These are phyloP conservation scores for Tokudaia muenninki DNA, from an alignment of 2,797 vertebrate genomes.

Conservation along the genomic window DNA sequence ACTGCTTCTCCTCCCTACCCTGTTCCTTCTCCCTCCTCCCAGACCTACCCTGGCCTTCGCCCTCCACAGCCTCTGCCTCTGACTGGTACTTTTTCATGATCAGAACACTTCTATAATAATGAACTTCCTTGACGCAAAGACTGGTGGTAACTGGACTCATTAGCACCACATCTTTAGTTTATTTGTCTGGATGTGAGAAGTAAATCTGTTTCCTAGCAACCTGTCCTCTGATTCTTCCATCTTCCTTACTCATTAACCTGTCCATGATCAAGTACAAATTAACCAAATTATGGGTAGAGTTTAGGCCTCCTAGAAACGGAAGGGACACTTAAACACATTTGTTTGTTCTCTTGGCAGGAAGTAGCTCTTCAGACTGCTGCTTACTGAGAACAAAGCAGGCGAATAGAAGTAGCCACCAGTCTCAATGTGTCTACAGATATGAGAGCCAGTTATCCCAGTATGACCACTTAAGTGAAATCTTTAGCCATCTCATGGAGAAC, in stretches of 20 bases:
- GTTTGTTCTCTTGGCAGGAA: conserved; percentile 68
- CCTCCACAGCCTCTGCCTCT: not conserved
- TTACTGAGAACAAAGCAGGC: not conserved
- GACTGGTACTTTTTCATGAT: not conserved
- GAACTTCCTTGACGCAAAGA: conserved; percentile 40
- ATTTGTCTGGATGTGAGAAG: conserved; percentile 67
- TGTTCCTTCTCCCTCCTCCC: too few species aligned
- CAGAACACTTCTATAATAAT: not conserved
- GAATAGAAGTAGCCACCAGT: not conserved
- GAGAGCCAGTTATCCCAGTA: not conserved
- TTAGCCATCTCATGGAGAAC: conserved; percentile 30
- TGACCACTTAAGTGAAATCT: not conserved
- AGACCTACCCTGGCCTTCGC: not conserved
- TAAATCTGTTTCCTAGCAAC: conserved; percentile 82
- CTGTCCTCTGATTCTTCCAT: conserved; percentile 68
- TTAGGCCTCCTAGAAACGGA: conserved; percentile 83
- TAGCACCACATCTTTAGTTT: conserved; percentile 66
- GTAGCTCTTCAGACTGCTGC: conserved; percentile 21
- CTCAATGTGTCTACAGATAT: not conserved
- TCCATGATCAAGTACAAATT: conserved; percentile 81
- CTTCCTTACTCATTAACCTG: conserved; percentile 83
- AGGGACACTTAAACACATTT: conserved; percentile 80
- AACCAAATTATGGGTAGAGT: conserved; percentile 83
- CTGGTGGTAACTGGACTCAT: conserved; percentile 32
- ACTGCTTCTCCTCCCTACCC: not conserved